Evolutionary conservation across 1,140 invertebrate genomes (phyloP), one percentile per base, ranked within the genome.

Genomic region (Myzus persicae): DNA sequence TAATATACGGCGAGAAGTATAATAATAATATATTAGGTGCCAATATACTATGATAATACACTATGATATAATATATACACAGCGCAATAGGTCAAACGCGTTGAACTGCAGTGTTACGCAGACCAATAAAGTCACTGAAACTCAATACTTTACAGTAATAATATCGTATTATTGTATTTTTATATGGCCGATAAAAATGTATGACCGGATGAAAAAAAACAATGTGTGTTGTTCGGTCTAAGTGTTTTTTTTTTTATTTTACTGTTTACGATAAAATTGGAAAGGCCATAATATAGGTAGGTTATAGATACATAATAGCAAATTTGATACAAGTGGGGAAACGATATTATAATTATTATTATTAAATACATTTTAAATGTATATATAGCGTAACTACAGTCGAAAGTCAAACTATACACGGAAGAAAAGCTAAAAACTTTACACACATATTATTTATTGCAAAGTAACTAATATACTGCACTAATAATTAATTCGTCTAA

Each of bases 1-100:
- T n/a, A n/a, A n/a, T n/a, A n/a, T 38, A 87, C 31, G 26, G 1
- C 42, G 31, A 84, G 9, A 26, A 40, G 42, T 82, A 38, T 40
- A 38, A 82, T 82, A 82, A 82, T 82, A 82, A 67, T 82, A 40
- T 81, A 51, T 22, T 51, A 51, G 48, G 20, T 51, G 24, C 5
- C 20, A 7, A 7, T 3, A 7, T 51, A 6, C 48, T 5, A 51
- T 24, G 48, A 51, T 51, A 51, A 26, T 24, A 82, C 36, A 82
- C 76, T 82, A 8, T 7, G n/a, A n/a, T n/a, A n/a, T n/a, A n/a
- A n/a, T n/a, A n/a, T 38, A 67, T 31, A 22, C 31, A 76, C 4
- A 9, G 59, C 59, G 14, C 82, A 40, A 85, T 46, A 87, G 85
- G 85, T 87, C 44, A 87, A 87, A 87, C 85, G 44, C 44, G n/a